These are phyloP conservation scores for Lobophora halterata DNA, from an alignment of 2,888 invertebrate species.

Conservation along the genomic window DNA sequence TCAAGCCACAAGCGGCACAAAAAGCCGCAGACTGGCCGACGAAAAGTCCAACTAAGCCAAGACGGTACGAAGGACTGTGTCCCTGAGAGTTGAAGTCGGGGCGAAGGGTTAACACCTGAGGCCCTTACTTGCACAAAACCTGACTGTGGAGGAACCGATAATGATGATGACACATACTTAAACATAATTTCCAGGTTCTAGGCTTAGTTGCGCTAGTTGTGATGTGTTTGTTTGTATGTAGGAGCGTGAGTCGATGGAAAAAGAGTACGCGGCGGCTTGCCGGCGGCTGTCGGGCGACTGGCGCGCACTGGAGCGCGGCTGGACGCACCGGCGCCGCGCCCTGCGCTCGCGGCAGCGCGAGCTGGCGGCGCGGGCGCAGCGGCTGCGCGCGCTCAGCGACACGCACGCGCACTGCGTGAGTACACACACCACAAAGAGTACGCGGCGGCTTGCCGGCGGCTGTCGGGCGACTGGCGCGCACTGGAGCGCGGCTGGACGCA, in stretches of 20 bases:
- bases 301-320: constrained; percentile 82
- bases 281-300: constrained; percentile 74
- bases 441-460: constrained; percentile 82
- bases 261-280: constrained; percentile 86
- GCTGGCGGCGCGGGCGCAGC: constrained; percentile 59
- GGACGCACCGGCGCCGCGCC: constrained; percentile 80
- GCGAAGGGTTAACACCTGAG: no score
- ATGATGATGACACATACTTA: no score
- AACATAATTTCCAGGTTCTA: no score
- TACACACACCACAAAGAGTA: constrained; percentile 59
- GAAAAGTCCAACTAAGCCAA: no score
- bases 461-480: constrained; percentile 78
- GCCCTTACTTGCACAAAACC: no score
- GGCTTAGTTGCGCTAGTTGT: no score
- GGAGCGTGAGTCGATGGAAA: constrained; percentile 82
- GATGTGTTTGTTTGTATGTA: constrained; percentile 25
- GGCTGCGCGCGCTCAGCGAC: constrained; percentile 73
- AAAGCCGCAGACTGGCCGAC: no score
- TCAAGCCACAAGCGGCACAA: no score
- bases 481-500: constrained; percentile 82
- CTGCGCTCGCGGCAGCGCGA: constrained; percentile 81
- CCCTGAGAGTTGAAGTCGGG: no score
- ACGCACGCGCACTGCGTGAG: constrained; percentile 74
- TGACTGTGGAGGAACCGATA: no score
- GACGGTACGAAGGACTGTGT: no score